Evolutionary conservation across 2,113 vertebrate genomes (phyloP), one percentile per base, ranked within the genome.

Genomic region (Ptilorrhoa leucosticta): DNA sequence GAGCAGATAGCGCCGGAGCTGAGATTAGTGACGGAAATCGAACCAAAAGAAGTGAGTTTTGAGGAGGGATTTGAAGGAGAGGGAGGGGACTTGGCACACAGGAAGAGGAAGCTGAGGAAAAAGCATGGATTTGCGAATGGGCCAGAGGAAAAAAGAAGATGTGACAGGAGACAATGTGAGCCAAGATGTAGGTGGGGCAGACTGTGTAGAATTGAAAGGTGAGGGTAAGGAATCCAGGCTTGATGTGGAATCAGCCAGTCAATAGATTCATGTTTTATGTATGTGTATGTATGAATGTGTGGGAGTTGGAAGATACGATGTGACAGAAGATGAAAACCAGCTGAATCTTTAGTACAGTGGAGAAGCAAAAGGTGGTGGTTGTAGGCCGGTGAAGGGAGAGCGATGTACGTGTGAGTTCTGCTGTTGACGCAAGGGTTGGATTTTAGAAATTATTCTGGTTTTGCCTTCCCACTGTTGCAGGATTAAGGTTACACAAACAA

Each of bases 1-100:
- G 96, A 96, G 94, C 97, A 97, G 96, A 97, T 97, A 97, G 97
- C 96, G 94, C 96, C 96, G 96, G 97, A 97, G 97, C 97, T 97
- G 97, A 97, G 97, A 97, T 97, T 97, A 97, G 97, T 97, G 96
- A 97, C 96, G 97, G 96, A 97, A 97, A 96, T 97, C 96, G 94
- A 97, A 93, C 96, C 94, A 95, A 96, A 97, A 97, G 96, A 97
- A 97, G 97, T 97, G 96, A 97, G 97, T 97, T 96, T 97, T 96
- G 96, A 97, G 97, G 96, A 97, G 96, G 96, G 96, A 79, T 95
- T 96, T 95, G 87, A 97, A 97, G 95, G 97, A 96, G 96, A 97
- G 97, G 97, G 97, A 97, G 97, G 97, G 97, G 77, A 94, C 94
- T 95, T 97, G 92, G 73, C 88, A 94, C 91, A 63, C 86, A 97